Percentiles rank a stretch among this genome's conserved stretches.
Conservation (phyloP, 1,140 invertebrate genomes). For the Drosophila yakuba region DNA sequence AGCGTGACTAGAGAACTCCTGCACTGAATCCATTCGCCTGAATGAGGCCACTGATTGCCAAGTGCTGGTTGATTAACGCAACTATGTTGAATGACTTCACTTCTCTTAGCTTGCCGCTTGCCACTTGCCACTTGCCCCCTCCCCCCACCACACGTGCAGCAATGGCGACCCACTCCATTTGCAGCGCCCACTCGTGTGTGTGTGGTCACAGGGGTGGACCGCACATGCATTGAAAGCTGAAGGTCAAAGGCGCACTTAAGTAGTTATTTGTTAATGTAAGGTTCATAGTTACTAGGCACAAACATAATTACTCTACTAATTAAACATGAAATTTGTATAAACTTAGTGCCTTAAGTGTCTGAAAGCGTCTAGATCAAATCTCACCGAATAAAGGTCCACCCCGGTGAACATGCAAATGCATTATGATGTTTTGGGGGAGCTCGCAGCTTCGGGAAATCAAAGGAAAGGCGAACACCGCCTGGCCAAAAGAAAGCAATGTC, state of each 20-base stretch:
- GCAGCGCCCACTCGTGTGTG: neutral
- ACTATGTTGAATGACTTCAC: conserved; percentile 44
- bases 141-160: neutral
- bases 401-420: conserved; percentile 31
- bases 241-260: neutral
- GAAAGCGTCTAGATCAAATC: neutral
- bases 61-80: conserved; percentile 60
- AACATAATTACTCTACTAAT: no score
- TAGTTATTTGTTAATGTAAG: no score
- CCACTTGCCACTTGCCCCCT: neutral
- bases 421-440: conserved; percentile 18
- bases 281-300: no score
- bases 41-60: conserved; percentile 63
- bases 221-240: neutral
- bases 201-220: conserved; percentile 18
- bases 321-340: no score
- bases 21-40: conserved; percentile 26
- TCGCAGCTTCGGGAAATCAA: conserved; percentile 25
- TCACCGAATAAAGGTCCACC: neutral
- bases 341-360: no score
- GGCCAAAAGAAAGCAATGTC: conserved; percentile 43
- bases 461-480: conserved; percentile 27
- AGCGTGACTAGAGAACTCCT: conserved; percentile 18
- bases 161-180: neutral
- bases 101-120: neutral